A percentile compares a stretch with the other conserved stretches of the same genome.
Evolutionary conservation across 1,140 invertebrate species (phyloP).

Genomic region (Metopolophium dirhodum): DNA sequence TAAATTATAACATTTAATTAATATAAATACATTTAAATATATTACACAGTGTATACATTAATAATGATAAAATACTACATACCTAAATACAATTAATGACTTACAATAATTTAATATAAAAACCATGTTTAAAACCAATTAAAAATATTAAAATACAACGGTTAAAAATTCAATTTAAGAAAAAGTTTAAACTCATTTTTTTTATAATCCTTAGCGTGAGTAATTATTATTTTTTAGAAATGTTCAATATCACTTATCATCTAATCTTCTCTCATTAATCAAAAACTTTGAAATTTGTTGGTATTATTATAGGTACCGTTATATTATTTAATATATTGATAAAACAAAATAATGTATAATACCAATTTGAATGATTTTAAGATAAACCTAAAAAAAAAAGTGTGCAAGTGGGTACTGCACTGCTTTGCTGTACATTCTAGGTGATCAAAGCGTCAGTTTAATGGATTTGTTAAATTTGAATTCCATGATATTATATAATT

Average conservation of each 20-base stretch:
- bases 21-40: background rate
- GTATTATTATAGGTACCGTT: background rate
- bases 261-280: background rate
- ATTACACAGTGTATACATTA: background rate
- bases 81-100: too few species aligned
- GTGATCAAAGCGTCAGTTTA: too few species aligned
- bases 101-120: background rate
- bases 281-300: background rate
- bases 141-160: too few species aligned
- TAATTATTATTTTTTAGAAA: background rate
- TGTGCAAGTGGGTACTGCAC: too few species aligned
- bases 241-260: background rate
- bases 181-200: background rate
- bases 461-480: too few species aligned
- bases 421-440: too few species aligned
- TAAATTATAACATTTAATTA: background rate
- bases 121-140: background rate
- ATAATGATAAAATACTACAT: background rate
- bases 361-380: background rate
- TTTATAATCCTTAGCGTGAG: background rate
- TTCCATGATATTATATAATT: too few species aligned
- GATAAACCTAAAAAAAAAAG: background rate
- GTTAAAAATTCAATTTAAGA: background rate
- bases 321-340: background rate
- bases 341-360: background rate